These are phyloP conservation scores for Aphelenchoides avenae DNA, from an alignment of 1,140 invertebrate genomes.

Conservation along the genomic window DNA sequence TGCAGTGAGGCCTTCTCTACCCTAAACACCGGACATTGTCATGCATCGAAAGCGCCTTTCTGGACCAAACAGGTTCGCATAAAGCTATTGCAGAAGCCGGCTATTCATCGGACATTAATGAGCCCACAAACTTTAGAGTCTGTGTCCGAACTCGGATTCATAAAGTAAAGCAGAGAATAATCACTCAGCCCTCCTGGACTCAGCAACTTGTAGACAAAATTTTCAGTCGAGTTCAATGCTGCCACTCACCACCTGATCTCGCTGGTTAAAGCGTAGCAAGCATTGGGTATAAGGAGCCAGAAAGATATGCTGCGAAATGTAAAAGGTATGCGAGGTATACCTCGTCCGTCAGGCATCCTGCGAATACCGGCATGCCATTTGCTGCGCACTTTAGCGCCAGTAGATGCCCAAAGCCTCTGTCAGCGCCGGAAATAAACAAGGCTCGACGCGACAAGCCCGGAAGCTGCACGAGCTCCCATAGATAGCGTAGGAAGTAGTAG, in stretches of 20 bases:
- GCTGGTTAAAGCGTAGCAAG: too few species aligned
- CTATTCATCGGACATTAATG: too few species aligned
- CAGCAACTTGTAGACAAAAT: too few species aligned
- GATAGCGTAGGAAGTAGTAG: neutral
- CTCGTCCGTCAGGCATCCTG: conserved; percentile 32
- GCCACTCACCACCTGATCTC: too few species aligned
- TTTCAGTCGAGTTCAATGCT: too few species aligned
- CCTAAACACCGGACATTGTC: too few species aligned
- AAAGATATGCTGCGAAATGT: neutral
- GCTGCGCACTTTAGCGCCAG: conserved; percentile 13
- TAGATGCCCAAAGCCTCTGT: conserved; percentile 24
- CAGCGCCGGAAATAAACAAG: conserved; percentile 24
- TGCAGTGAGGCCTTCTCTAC: neutral
- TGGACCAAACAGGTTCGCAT: conserved; percentile 1
- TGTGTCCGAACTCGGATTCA: neutral
- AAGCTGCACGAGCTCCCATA: neutral
- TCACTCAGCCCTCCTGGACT: too few species aligned
- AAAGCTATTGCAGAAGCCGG: too few species aligned
- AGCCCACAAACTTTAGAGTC: neutral
- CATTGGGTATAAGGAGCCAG: too few species aligned
- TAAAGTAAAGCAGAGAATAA: too few species aligned
- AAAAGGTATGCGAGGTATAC: neutral
- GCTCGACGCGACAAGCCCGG: neutral
- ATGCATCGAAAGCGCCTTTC: too few species aligned
- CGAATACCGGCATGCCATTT: conserved; percentile 29